Conservation (phyloP, 2,113 vertebrate species). For the Corythoichthys intestinalis region DNA sequence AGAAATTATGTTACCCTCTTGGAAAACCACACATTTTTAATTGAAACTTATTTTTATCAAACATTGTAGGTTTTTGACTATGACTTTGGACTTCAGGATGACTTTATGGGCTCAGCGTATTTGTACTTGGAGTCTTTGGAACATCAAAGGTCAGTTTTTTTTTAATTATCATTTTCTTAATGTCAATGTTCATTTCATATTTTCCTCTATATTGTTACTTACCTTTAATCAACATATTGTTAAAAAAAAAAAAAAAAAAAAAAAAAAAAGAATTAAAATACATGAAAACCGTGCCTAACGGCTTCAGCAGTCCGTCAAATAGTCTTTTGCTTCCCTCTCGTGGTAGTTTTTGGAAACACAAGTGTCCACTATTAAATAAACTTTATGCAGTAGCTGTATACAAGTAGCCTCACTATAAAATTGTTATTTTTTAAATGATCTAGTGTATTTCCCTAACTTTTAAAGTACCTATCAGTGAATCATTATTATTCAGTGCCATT, state of each 20-base stretch:
- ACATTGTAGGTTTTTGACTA: constrained; percentile 91
- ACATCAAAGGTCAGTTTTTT: constrained; percentile 78
- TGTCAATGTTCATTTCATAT: not conserved
- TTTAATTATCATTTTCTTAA: too few species aligned
- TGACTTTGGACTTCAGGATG: constrained; percentile 97
- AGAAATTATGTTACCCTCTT: not conserved
- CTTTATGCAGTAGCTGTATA: too few species aligned
- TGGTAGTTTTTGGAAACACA: constrained; percentile 26
- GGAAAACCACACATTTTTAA: too few species aligned
- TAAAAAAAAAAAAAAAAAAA: too few species aligned
- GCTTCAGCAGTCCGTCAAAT: not conserved
- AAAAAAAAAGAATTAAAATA: not conserved
- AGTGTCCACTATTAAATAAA: not conserved
- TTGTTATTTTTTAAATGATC: too few species aligned
- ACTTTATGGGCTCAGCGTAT: constrained; percentile 95
- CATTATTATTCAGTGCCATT: too few species aligned
- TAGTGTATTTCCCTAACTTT: too few species aligned
- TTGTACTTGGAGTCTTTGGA: constrained; percentile 88
- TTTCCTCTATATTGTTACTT: not conserved
- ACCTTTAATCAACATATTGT: not conserved
- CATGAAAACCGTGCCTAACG: not conserved
- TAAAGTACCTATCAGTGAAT: too few species aligned
- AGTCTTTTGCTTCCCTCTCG: constrained; percentile 48
- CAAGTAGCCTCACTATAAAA: too few species aligned
- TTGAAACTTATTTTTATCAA: too few species aligned